Evolutionary conservation across 2,797 vertebrate species (phyloP), one percentile per base, ranked within the genome.

Genomic region (Lindbergichthys nudifrons): DNA sequence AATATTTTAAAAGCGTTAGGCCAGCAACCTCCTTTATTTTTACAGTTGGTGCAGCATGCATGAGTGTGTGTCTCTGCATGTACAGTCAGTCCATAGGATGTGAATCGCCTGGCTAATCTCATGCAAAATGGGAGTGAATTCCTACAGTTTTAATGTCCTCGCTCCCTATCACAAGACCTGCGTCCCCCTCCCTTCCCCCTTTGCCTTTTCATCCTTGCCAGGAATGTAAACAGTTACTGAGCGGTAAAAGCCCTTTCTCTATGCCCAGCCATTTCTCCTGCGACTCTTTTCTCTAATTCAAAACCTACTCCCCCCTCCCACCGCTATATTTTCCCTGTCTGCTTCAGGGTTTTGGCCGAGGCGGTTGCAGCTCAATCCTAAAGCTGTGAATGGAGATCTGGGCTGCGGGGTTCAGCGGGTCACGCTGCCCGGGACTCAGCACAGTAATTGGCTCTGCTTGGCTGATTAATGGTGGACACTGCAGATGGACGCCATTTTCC

Each of bases 381-480:
- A 80, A 87, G 81, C 86, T 86, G 75, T 88, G 88, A 84, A 89
- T 88, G 87, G 83, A 86, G 82, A 84, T 88, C 81, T 88, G 83
- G 83, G 75, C 82, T 77, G 70, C 63, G 36, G 81, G 80, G 88
- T 91, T 93, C 88, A 88, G 82, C 57, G 59, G 92, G 89, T 92
- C 90, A 80, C 39, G 72, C 65, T 81, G 89, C 77, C 84, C 73
- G 82, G 82, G 87, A 86, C 80, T 82, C 83, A 57, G 87, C 79
- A 73, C 82, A 89, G 83, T 93, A 93, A 94, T 93, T 93, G 92
- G 86, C 90, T 93, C 79, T 87, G 87, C 90, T 92, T 90, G 89
- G 88, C 85, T 93, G 92, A 94, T 93, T 93, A 94, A 93, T 92
- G 87, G 86, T 75, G 88, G 87, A 92, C 88, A 86, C 84, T 92